Evolutionary conservation across 2,113 vertebrate genomes (phyloP).

Genomic region (Paedocypris sp.): DNA sequence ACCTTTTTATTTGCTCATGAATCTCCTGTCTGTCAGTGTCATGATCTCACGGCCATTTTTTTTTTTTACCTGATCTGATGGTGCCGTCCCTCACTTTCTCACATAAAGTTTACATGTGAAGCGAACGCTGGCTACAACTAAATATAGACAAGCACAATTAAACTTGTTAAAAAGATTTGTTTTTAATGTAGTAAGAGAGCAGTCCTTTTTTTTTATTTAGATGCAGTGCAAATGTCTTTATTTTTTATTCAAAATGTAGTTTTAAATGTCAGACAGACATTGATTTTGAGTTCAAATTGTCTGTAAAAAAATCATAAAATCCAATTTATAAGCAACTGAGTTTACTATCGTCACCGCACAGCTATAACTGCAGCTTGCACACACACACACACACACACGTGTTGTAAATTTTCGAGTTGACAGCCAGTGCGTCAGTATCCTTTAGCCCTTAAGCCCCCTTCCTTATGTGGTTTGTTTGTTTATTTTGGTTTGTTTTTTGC

Average conservation of each 20-base stretch:
- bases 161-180: neutral
- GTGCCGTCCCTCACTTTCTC: neutral
- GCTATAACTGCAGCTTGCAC: neutral
- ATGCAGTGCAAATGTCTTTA: neutral
- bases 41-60: neutral
- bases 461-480: conserved; percentile 41
- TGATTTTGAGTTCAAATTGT: no score
- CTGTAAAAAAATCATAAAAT: no score
- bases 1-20: conserved; percentile 32
- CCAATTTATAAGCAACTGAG: no score
- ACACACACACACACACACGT: neutral
- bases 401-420: neutral
- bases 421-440: neutral
- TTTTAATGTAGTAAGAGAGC: neutral
- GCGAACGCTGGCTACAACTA: neutral
- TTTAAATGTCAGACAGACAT: no score
- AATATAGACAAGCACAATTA: neutral
- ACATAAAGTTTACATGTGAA: neutral
- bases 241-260: no score
- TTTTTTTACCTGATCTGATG: neutral
- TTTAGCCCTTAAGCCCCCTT: neutral
- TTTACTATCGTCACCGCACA: neutral
- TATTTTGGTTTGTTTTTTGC: conserved; percentile 55
- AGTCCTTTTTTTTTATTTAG: neutral
- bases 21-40: conserved; percentile 22